These are phyloP conservation scores for Octomys mimax DNA, from an alignment of 2,797 vertebrate genomes.

Conservation along the genomic window DNA sequence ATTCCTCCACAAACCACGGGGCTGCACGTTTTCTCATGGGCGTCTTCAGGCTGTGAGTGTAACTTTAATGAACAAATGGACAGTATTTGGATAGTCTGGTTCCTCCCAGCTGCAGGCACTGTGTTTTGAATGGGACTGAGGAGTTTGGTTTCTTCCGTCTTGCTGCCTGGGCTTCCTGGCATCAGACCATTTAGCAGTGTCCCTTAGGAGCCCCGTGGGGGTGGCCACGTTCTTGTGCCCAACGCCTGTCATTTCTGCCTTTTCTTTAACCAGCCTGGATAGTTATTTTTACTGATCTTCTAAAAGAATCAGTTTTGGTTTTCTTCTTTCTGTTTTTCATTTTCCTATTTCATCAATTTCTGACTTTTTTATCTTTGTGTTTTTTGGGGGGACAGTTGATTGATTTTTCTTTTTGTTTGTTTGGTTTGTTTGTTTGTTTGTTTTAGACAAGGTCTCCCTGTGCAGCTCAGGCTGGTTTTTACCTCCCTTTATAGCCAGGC, in stretches of 20 bases:
- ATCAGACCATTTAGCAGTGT: background rate
- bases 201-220: background rate
- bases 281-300: background rate
- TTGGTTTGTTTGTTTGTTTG: background rate
- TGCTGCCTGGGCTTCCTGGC: background rate
- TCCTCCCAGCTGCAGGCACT: background rate
- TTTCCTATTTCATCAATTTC: background rate
- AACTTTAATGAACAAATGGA: no score
- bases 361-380: background rate
- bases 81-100: background rate
- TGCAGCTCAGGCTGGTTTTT: background rate
- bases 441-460: background rate
- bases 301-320: background rate
- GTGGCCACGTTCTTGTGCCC: background rate
- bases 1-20: no score
- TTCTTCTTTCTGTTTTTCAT: background rate
- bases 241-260: accelerated
- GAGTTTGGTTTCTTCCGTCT: background rate
- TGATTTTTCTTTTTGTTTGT: background rate
- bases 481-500: background rate
- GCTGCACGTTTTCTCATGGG: background rate
- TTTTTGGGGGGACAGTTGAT: background rate
- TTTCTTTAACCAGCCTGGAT: background rate
- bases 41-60: background rate
- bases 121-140: no score